Evolutionary conservation across 2,113 vertebrate species (phyloP), one percentile per base, ranked within the genome.

Genomic region (Lipophrys pholis): DNA sequence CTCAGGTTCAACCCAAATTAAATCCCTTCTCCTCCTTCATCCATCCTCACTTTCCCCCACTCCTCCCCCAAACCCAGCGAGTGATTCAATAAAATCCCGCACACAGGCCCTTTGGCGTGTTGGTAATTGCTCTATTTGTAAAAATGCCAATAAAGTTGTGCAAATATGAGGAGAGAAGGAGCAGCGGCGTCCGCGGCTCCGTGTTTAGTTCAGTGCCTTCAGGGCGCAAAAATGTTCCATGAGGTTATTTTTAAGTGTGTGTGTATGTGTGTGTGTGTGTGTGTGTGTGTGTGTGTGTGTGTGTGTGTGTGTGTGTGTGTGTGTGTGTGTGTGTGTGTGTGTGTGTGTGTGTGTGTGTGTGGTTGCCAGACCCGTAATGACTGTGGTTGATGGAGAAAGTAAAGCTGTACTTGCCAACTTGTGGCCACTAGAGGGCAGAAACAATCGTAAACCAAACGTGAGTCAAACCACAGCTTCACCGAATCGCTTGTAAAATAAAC

Each of bases 41-140:
- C 41, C 50, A 30, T 40, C 21, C 43, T 8, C 35, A 12, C 16
- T 40, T 7, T 8, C 50, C 11, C 1, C 14, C 16, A 12, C 43
- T 2, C 17, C 9, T 14, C 49, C 5, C 35, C 16, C 48, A 51
- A 40, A 54, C 38, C 41, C 14, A 16, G 15, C 14, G 2, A 41
- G 6, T 43, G 16, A 49, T 54, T 68, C n/a, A 45, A 40, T 82
- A 71, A 53, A 69, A 83, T 30, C 57, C 63, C 59, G 61, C 80
- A 16, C 60, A 6, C 35, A 63, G 72, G 69, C 73, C 40, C 6
- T 30, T 0, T 11, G 64, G 70, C 62, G 3, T 64, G 77, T 66
- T 16, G 14, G 55, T 79, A 81, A 84, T 77, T 43, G 86, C 69
- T 15, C 49, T 21, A 49, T 84, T 73, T 87, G 73, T 84, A 48